These are phyloP conservation scores for Phalacrocorax carbo DNA, from an alignment of 2,113 vertebrate genomes.

Conservation along the genomic window DNA sequence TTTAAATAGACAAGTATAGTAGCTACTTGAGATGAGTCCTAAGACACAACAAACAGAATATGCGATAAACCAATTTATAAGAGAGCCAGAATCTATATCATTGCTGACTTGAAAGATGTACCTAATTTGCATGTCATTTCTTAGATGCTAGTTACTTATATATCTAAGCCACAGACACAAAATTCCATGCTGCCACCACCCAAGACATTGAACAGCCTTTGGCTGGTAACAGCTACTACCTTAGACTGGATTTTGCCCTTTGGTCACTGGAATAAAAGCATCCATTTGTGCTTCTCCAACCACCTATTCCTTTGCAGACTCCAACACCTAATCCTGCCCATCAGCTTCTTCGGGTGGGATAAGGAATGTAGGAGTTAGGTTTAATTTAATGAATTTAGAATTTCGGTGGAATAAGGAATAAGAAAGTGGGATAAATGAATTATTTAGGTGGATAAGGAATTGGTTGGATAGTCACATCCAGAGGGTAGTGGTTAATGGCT, in stretches of 20 bases:
- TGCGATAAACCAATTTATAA: neutral
- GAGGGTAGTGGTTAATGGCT: too few species aligned
- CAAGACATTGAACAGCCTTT: neutral
- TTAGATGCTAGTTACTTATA: neutral
- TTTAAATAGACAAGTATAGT: neutral
- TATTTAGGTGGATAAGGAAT: too few species aligned
- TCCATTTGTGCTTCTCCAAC: neutral
- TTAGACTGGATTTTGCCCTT: neutral
- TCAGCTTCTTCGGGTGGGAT: neutral
- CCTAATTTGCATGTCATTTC: constrained; percentile 6
- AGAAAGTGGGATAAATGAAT: too few species aligned
- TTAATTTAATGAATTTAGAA: too few species aligned
- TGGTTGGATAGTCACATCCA: too few species aligned
- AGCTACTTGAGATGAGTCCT: neutral
- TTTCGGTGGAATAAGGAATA: too few species aligned
- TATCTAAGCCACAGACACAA: neutral
- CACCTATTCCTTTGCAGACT: neutral
- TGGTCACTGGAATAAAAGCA: neutral
- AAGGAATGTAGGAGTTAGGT: too few species aligned
- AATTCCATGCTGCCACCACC: neutral
- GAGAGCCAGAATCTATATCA: neutral
- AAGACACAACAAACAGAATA: constrained; percentile 9
- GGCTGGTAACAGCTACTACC: neutral
- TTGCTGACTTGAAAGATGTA: neutral
- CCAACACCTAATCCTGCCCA: neutral